Base-by-base conservation (phyloP, 2,888 invertebrate genomes). In the Drosophila aldrichi region DNA sequence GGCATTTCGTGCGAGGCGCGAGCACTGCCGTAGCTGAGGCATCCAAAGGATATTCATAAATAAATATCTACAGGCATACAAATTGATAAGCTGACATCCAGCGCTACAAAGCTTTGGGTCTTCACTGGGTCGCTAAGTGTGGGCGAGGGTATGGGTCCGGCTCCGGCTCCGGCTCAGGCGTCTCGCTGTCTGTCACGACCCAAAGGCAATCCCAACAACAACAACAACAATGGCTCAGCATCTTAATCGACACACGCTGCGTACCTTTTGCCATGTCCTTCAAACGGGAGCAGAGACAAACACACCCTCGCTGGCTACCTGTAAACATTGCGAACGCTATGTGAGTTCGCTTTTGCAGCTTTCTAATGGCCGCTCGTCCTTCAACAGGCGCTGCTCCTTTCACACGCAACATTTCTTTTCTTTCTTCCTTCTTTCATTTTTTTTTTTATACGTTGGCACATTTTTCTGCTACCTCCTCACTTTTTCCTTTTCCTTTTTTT, bases 31-130 rank as follows among this genome's bases (percentile, higher is more conserved):
- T 38, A 54, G 56, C 72, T 70, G 64, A 74, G 67, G 79, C 73
- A 75, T 77, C 70, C 70, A 73, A 84, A 79, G 89, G 86, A 86
- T 85, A 85, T 88, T 85, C 84, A 85, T 88, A 85, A 85, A 88
- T 85, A 85, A 85, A 85, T 85, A 85, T 85, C 88, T 88, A 83
- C 87, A 76, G 88, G 84, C 84, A 83, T 77, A 86, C 88, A 85
- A 85, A 88, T 85, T 85, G 84, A 88, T 84, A 84, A 84, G 88
- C 87, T 81, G 82, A 74, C 84, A 80, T 77, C 32, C 70, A 38
- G 65, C 20, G 44, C 62, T 22, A 29, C 38, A 22, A 38, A 38
- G 71, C 69, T 36, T 12, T 9, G 52, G 71, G 34, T 61, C 65
- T 63, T 56, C 66, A 55, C 25, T 46, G 36, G 57, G 54, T 43